These are phyloP conservation scores for Microcebus jonahi DNA, from an alignment of 2,113 vertebrate genomes.

Conservation along the genomic window DNA sequence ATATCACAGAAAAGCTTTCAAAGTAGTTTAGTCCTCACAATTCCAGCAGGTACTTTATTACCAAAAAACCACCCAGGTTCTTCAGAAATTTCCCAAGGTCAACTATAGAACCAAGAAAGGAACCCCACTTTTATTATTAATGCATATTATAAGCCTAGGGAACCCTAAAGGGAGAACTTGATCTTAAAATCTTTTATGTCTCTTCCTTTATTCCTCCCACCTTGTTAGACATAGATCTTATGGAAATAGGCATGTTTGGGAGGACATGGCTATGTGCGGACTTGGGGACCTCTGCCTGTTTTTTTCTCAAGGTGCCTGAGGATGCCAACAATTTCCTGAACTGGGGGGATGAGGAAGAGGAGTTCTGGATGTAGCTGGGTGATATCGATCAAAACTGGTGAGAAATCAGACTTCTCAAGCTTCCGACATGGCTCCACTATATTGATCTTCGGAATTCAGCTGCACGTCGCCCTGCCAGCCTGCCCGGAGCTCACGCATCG, in stretches of 20 bases:
- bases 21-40: not conserved
- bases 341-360: not conserved
- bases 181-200: not conserved
- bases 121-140: conserved; percentile 6
- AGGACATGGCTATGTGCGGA: not conserved
- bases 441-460: not conserved
- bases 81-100: conserved; percentile 59
- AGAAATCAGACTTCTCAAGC: not conserved
- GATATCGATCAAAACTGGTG: not conserved
- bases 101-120: conserved; percentile 38
- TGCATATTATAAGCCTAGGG: not conserved
- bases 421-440: not conserved
- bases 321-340: not conserved
- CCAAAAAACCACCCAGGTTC: not conserved
- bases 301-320: conserved; percentile 2
- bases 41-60: conserved; percentile 8
- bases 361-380: not conserved
- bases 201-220: not conserved
- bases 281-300: not conserved
- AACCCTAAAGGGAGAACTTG: not conserved
- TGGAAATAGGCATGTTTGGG: not conserved
- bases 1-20: not conserved
- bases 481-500: not conserved
- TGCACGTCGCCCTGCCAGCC: not conserved
- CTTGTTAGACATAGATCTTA: not conserved